Conservation (phyloP, 2,113 vertebrate genomes). For the Nycticorax nycticorax region DNA sequence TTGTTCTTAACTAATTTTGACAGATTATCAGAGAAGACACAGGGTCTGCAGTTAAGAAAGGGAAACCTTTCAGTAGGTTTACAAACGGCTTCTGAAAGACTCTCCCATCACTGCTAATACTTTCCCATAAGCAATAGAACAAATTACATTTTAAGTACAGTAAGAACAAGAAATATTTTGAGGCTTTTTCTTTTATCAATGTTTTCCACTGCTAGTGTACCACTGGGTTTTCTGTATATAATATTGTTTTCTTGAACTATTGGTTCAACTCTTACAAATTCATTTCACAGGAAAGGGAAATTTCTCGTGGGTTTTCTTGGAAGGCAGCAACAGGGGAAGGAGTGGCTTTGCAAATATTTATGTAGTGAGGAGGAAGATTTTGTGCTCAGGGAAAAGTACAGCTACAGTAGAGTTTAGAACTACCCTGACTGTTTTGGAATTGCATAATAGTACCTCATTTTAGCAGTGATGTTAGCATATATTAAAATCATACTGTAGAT, state of each 20-base stretch:
- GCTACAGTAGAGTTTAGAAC: neutral
- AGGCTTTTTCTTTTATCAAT: neutral
- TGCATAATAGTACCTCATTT: neutral
- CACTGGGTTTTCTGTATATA: neutral
- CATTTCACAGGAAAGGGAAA: neutral
- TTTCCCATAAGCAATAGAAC: neutral
- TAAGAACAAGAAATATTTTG: neutral
- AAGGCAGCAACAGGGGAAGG: neutral
- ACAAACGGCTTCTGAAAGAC: neutral
- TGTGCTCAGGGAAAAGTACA: neutral
- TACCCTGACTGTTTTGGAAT: neutral
- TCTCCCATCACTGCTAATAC: neutral
- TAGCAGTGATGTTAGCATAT: neutral
- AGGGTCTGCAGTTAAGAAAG: slow-evolving; percentile 4
- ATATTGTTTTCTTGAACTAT: neutral
- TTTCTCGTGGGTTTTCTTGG: neutral
- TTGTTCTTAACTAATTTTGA: neutral
- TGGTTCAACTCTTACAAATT: neutral
- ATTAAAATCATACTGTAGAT: neutral
- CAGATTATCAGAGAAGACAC: neutral
- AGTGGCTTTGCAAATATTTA: neutral
- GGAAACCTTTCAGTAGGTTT: slow-evolving; percentile 26
- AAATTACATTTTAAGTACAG: neutral
- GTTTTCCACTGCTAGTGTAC: neutral
- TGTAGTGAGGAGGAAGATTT: neutral